A percentile compares a stretch with the other conserved stretches of the same genome.
Evolutionary conservation across 2,113 vertebrate species (phyloP).

Genomic region (Trinectes maculatus): DNA sequence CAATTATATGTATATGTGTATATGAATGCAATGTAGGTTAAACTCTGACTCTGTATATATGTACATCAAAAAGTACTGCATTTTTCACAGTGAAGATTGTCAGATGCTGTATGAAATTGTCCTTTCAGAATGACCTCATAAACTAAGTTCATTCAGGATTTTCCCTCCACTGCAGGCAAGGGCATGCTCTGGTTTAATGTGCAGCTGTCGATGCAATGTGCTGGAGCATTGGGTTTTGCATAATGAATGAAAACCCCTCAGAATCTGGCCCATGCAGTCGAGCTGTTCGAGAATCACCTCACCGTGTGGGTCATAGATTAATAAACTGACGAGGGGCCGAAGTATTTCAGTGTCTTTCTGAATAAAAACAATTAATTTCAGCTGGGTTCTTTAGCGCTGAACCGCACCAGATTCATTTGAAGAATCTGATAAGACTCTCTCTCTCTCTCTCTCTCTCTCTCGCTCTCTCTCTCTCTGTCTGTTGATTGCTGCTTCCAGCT

Average conservation of each 20-base stretch:
- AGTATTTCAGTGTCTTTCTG: conserved; percentile 44
- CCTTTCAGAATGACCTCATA: conserved; percentile 44
- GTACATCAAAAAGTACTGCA: conserved; percentile 4
- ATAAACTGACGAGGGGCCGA: conserved; percentile 51
- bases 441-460: conserved; percentile 15
- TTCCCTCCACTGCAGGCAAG: conserved; percentile 28
- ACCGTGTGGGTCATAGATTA: conserved; percentile 49
- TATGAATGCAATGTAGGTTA: too few species aligned
- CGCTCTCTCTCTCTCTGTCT: too few species aligned
- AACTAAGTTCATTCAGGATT: conserved; percentile 18
- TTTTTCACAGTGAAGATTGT: conserved; percentile 1
- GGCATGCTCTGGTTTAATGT: conserved; percentile 25
- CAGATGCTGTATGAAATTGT: conserved; percentile 31
- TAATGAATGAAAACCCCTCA: conserved; percentile 40
- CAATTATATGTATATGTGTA: too few species aligned
- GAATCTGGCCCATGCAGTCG: conserved; percentile 8
- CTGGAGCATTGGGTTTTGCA: conserved; percentile 46
- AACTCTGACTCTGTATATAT: conserved; percentile 19
- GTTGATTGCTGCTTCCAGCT: conserved; percentile 16
- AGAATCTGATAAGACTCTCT: conserved; percentile 30
- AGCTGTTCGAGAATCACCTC: conserved; percentile 39
- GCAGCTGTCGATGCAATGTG: conserved; percentile 27
- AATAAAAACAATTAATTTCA: conserved; percentile 55
- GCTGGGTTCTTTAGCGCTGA: conserved; percentile 37
- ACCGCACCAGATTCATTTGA: conserved; percentile 45